These are phyloP conservation scores for Candoia aspera DNA, from an alignment of 2,113 vertebrate species.

Conservation along the genomic window DNA sequence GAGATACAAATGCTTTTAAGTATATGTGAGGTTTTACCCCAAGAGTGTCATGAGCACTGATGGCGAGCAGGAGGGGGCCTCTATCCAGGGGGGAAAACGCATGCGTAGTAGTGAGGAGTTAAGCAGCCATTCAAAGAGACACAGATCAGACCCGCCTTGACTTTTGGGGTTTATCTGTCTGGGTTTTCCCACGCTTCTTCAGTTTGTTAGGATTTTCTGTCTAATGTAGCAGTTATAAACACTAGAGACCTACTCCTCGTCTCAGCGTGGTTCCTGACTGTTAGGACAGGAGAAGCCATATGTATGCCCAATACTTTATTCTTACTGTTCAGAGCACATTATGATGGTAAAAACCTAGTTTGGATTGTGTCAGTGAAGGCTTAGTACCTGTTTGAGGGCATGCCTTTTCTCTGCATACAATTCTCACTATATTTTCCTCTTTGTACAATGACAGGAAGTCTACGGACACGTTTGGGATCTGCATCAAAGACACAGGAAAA, in stretches of 20 bases:
- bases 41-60: no score
- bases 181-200: no score
- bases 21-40: not conserved
- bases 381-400: not conserved
- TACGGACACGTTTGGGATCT: constrained; percentile 94
- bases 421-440: not conserved
- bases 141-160: no score
- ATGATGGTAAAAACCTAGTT: not conserved
- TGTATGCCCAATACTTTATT: not conserved
- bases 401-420: not conserved
- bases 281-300: not conserved
- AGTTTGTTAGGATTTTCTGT: no score
- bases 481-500: constrained; percentile 78
- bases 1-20: not conserved
- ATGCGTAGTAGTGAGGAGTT: no score
- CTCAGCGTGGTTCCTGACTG: no score
- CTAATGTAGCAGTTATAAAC: no score
- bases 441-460: constrained; percentile 72
- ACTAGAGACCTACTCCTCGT: no score
- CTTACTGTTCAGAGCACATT: not conserved
- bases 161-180: no score
- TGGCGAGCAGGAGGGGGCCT: no score
- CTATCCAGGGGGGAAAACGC: no score
- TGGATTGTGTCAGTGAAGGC: not conserved
- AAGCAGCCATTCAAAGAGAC: no score